Percentiles rank a stretch among this genome's conserved stretches.
Evolutionary conservation across 2,888 invertebrate species (phyloP).

Genomic region (Melikaiella ostensackeni): DNA sequence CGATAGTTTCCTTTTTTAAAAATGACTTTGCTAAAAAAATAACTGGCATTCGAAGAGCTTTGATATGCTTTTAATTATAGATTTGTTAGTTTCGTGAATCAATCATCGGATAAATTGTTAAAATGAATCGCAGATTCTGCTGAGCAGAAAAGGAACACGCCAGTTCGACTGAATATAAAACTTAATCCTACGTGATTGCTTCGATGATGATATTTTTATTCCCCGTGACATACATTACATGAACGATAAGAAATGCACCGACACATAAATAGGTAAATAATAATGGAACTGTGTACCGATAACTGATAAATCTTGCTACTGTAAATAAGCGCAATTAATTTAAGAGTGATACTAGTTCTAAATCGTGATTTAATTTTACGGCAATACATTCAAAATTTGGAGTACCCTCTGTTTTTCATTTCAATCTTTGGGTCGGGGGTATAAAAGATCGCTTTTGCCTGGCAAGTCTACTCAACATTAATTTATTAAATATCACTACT

Average conservation of each 20-base stretch:
- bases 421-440: not conserved
- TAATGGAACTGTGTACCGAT: slow-evolving; percentile 34
- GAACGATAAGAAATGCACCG: slow-evolving; percentile 41
- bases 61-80: not conserved
- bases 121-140: slow-evolving; percentile 15
- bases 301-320: slow-evolving; percentile 40
- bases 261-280: slow-evolving; percentile 42
- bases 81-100: not conserved
- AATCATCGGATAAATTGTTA: slow-evolving; percentile 6
- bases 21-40: not conserved
- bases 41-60: not conserved
- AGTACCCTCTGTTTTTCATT: not conserved
- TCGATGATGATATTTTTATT: slow-evolving; percentile 51
- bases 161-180: slow-evolving; percentile 9
- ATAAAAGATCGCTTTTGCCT: slow-evolving; percentile 5
- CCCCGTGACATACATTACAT: slow-evolving; percentile 50
- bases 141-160: slow-evolving; percentile 19
- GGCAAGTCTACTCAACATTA: slow-evolving; percentile 27
- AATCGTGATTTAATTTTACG: slow-evolving; percentile 40
- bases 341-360: slow-evolving; percentile 57
- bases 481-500: slow-evolving; percentile 35
- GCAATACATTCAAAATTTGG: slow-evolving; percentile 3
- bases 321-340: slow-evolving; percentile 53
- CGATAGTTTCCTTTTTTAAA: no score
- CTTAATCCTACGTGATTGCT: slow-evolving; percentile 26